Conservation (phyloP, 2,888 invertebrate species). For the Nomada flava region DNA sequence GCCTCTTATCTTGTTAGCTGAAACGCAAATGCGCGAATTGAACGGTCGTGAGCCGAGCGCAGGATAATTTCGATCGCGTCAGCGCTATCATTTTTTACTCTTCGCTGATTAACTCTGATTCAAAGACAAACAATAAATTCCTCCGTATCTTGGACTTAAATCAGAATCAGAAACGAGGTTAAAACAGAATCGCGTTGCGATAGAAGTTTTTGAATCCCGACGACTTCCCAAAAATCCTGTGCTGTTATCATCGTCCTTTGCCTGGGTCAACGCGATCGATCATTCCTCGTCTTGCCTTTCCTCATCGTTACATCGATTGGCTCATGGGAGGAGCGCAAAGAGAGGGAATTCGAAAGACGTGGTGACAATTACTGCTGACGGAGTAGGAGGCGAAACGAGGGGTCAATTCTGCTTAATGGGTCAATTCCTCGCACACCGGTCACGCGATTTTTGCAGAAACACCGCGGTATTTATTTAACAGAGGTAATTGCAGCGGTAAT, state of each 20-base stretch:
- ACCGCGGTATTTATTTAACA: slow-evolving; percentile 55
- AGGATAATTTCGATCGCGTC: not conserved
- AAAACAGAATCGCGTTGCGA: no score
- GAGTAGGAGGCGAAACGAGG: slow-evolving; percentile 26
- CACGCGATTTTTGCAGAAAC: slow-evolving; percentile 58
- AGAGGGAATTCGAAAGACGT: not conserved
- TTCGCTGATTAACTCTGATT: no score
- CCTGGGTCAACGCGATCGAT: no score
- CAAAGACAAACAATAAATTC: no score
- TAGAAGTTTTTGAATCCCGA: no score
- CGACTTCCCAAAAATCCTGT: no score
- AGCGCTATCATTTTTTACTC: not conserved
- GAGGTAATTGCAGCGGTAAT: slow-evolving; percentile 49
- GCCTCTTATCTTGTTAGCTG: slow-evolving; percentile 1
- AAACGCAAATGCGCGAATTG: not conserved
- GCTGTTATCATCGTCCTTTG: no score
- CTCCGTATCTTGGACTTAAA: no score
- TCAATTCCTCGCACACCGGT: slow-evolving; percentile 54
- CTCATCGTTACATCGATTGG: not conserved
- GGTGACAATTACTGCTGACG: slow-evolving; percentile 37
- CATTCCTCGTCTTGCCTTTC: not conserved
- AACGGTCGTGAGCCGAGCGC: not conserved
- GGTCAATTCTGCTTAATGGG: slow-evolving; percentile 64
- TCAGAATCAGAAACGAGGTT: no score
- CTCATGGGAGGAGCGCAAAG: not conserved